Percentiles rank a stretch among this genome's conserved stretches.
Conservation (phyloP, 2,888 invertebrate genomes). For the Eristalis pertinax region DNA sequence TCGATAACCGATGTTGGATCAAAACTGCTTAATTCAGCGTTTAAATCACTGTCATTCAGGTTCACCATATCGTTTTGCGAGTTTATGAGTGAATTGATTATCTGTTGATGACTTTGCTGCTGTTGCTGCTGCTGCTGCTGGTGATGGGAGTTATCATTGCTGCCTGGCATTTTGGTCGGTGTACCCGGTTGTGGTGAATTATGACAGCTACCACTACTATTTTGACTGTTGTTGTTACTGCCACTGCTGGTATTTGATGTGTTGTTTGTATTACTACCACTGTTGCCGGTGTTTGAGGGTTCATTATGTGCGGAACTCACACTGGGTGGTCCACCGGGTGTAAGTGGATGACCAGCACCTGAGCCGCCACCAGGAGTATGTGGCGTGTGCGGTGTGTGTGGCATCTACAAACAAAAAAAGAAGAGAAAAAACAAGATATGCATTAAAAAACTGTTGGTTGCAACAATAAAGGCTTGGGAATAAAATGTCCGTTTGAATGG, state of each 20-base stretch:
- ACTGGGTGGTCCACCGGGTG: constrained; percentile 90
- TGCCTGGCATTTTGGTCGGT: constrained; percentile 79
- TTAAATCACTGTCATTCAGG: constrained; percentile 88
- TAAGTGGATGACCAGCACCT: constrained; percentile 88
- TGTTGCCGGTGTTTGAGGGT: constrained; percentile 76
- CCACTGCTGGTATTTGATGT: constrained; percentile 52
- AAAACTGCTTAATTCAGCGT: constrained; percentile 92
- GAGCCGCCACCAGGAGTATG: constrained; percentile 90
- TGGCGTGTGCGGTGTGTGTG: constrained; percentile 90
- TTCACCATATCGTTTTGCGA: constrained; percentile 78
- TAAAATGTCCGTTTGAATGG: not conserved
- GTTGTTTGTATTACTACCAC: constrained; percentile 72
- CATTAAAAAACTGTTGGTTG: not conserved
- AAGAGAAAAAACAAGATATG: not conserved
- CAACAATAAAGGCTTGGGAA: not conserved
- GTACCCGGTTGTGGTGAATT: constrained; percentile 82
- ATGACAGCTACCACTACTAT: constrained; percentile 74
- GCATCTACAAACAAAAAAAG: constrained; percentile 37
- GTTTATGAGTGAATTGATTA: constrained; percentile 78
- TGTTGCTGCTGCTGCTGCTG: constrained; percentile 80
- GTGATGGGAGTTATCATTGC: constrained; percentile 77
- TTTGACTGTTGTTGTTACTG: constrained; percentile 71
- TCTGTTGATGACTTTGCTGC: constrained; percentile 77
- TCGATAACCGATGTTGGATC: constrained; percentile 96
- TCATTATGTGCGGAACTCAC: constrained; percentile 86